phyloP scores from a whole-genome alignment of 2,888 invertebrate species.

The Abrostola tripartita region DNA sequence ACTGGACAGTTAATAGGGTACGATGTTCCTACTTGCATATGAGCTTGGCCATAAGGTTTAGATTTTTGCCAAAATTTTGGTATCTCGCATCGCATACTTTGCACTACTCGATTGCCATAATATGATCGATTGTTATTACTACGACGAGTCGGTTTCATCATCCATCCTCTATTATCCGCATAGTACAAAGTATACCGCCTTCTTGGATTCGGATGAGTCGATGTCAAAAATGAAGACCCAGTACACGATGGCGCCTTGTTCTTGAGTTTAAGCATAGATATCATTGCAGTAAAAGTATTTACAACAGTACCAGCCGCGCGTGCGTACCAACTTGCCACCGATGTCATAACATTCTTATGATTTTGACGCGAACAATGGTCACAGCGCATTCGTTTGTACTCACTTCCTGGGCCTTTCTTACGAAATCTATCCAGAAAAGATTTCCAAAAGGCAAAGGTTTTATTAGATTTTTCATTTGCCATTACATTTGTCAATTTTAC shows the following conservation, averaged over 20 bases:
- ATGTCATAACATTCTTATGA: constrained; percentile 23
- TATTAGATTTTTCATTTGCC: constrained; percentile 14
- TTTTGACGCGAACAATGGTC: constrained; percentile 11
- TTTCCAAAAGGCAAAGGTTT: constrained; percentile 3
- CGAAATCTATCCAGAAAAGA: constrained; percentile 11
- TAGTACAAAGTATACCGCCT: constrained; percentile 62
- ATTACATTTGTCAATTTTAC: constrained; percentile 45
- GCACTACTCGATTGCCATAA: constrained; percentile 20
- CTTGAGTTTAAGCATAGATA: constrained; percentile 38
- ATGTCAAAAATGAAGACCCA: constrained; percentile 14
- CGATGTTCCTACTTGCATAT: neutral
- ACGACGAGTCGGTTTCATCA: constrained; percentile 61
- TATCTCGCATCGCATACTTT: constrained; percentile 35
- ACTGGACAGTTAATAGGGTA: neutral
- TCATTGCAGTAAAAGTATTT: constrained; percentile 24
- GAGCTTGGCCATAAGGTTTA: neutral
- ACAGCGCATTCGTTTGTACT: constrained; percentile 24
- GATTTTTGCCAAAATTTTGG: constrained; percentile 16
- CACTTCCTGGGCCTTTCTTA: constrained; percentile 17
- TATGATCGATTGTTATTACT: constrained; percentile 9
- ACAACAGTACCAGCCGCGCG: constrained; percentile 29
- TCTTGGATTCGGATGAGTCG: constrained; percentile 54
- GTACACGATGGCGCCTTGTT: constrained; percentile 12
- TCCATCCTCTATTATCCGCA: constrained; percentile 63
- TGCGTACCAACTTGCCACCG: constrained; percentile 39